Conservation (phyloP, 2,113 vertebrate species). For the Alethe castanea region DNA sequence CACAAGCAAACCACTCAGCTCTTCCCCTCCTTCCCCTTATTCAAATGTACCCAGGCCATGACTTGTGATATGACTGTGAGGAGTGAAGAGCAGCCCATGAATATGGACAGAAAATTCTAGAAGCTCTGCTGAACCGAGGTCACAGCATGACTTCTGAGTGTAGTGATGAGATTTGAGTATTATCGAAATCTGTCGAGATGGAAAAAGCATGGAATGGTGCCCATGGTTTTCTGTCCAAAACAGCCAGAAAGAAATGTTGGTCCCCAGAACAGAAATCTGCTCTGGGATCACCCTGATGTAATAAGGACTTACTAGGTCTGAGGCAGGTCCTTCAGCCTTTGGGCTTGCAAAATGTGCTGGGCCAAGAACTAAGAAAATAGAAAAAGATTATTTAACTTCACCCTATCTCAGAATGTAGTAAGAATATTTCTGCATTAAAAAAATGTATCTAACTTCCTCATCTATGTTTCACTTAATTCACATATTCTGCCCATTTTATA, state of each 20-base stretch:
- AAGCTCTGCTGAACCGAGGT: background rate
- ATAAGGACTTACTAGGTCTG: background rate
- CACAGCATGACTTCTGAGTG: background rate
- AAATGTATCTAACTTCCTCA: background rate
- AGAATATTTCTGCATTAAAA: background rate
- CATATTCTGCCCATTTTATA: background rate
- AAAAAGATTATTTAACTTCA: background rate
- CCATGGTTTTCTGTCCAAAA: background rate
- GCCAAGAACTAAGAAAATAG: background rate
- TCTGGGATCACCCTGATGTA: background rate
- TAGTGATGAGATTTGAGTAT: background rate
- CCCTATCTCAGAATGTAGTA: background rate
- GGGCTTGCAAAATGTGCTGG: background rate
- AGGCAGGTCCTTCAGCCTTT: background rate
- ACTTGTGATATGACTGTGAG: background rate
- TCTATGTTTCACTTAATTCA: background rate
- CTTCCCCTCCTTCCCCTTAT: conserved; percentile 31
- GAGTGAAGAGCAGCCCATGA: background rate
- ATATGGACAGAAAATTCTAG: conserved; percentile 17
- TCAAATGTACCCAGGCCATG: background rate
- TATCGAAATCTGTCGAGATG: background rate
- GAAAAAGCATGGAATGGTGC: background rate
- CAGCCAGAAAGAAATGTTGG: background rate
- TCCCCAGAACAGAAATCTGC: background rate
- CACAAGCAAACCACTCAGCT: background rate